These are phyloP conservation scores for Macroramphosus scolopax DNA, from an alignment of 2,797 vertebrate genomes.

Conservation along the genomic window DNA sequence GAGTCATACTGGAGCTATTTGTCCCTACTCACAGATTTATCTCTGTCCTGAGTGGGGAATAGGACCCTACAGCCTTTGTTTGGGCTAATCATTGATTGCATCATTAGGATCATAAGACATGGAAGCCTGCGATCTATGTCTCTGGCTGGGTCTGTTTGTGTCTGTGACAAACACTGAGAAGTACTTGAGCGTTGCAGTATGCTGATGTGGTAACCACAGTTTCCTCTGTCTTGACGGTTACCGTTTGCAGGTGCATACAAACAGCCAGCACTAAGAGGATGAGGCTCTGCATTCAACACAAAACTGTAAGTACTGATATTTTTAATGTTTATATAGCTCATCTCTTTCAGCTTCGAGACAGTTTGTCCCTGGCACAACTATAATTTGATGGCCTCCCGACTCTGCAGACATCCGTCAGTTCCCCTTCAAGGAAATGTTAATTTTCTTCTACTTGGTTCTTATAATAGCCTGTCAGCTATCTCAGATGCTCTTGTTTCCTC, in stretches of 20 bases:
- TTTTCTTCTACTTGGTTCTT: too few relatives aligned
- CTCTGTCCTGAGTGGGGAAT: conserved; percentile 37
- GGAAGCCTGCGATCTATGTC: not conserved
- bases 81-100: conserved; percentile 30
- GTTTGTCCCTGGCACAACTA: not conserved
- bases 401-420: too few relatives aligned
- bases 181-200: conserved; percentile 3
- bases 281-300: not conserved
- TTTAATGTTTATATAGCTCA: not conserved
- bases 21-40: conserved; percentile 39
- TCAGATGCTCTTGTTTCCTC: too few relatives aligned
- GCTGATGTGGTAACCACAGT: conserved; percentile 56
- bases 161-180: conserved; percentile 8
- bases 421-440: too few relatives aligned
- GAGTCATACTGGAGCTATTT: conserved; percentile 38
- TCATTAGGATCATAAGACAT: conserved; percentile 5
- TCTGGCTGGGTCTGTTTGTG: not conserved
- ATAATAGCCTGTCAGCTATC: too few relatives aligned
- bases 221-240: conserved; percentile 64
- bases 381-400: not conserved
- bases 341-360: not conserved
- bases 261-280: conserved; percentile 4
- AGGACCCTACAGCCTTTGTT: conserved; percentile 13
- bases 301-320: conserved; percentile 51
- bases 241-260: conserved; percentile 40